Conservation (phyloP, 2,797 vertebrate genomes). For the Adrianichthys oophorus region DNA sequence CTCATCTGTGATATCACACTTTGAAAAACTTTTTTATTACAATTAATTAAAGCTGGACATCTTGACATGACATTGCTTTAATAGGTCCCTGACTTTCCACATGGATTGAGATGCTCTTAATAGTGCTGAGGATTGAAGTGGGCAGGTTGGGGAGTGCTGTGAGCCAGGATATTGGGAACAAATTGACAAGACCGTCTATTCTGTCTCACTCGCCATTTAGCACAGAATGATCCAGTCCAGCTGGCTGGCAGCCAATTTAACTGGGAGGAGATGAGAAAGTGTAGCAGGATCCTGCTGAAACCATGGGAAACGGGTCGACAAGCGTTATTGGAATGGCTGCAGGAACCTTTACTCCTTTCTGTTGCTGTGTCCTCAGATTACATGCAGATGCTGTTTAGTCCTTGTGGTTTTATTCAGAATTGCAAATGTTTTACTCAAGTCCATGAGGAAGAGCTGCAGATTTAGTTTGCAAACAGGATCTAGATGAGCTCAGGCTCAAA, state of each 20-base stretch:
- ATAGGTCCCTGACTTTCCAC: slow-evolving; percentile 49
- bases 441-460: too few species aligned
- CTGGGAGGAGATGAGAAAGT: slow-evolving; percentile 70
- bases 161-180: slow-evolving; percentile 74
- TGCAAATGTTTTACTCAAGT: not conserved
- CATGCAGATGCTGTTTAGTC: not conserved
- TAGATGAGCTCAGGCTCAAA: too few species aligned
- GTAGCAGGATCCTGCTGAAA: slow-evolving; percentile 60
- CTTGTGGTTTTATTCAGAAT: not conserved
- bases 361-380: not conserved
- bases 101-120: slow-evolving; percentile 68
- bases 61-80: slow-evolving; percentile 52
- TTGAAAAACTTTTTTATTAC: slow-evolving; percentile 54
- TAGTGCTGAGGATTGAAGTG: slow-evolving; percentile 68
- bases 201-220: slow-evolving; percentile 79
- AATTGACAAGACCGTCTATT: slow-evolving; percentile 77
- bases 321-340: slow-evolving; percentile 41
- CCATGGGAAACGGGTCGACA: slow-evolving; percentile 52
- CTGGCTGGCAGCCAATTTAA: slow-evolving; percentile 81
- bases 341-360: slow-evolving; percentile 26
- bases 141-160: slow-evolving; percentile 55
- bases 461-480: too few species aligned
- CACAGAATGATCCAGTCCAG: slow-evolving; percentile 64
- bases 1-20: slow-evolving; percentile 33
- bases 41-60: slow-evolving; percentile 49